Evolutionary conservation across 2,888 invertebrate species (phyloP).

Genomic region (Atethmia centrago): DNA sequence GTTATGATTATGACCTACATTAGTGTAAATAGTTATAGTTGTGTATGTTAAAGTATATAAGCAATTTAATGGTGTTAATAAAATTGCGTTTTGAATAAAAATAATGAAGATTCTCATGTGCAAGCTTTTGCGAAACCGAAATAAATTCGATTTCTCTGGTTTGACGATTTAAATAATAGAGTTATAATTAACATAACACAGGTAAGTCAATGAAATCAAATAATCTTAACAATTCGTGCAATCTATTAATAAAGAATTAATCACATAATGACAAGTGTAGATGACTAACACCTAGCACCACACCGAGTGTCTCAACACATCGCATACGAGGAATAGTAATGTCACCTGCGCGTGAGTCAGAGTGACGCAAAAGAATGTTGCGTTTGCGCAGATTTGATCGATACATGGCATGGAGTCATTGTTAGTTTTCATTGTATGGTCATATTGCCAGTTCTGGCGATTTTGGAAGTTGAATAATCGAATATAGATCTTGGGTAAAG

Average conservation of each 20-base stretch:
- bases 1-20: too few relatives aligned
- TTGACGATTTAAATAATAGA: too few relatives aligned
- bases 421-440: slow-evolving; percentile 12
- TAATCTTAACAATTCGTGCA: slow-evolving; percentile 3
- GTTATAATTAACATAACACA: too few relatives aligned
- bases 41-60: too few relatives aligned
- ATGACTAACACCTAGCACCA: slow-evolving; percentile 43
- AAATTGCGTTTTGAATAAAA: too few relatives aligned
- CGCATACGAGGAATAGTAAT: slow-evolving; percentile 61
- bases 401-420: slow-evolving; percentile 13
- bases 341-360: slow-evolving; percentile 56
- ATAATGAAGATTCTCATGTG: too few relatives aligned
- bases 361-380: slow-evolving; percentile 50
- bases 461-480: neutral
- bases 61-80: too few relatives aligned
- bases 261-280: slow-evolving; percentile 1
- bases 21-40: too few relatives aligned
- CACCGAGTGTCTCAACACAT: slow-evolving; percentile 44
- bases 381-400: slow-evolving; percentile 33
- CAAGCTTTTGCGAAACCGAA: too few relatives aligned
- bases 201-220: neutral
- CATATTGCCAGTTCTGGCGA: neutral
- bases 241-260: slow-evolving; percentile 4
- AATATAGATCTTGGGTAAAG: neutral
- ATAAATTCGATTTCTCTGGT: too few relatives aligned